These are phyloP conservation scores for Eudasyphora cyanicolor DNA, from an alignment of 2,888 invertebrate species.

Conservation along the genomic window DNA sequence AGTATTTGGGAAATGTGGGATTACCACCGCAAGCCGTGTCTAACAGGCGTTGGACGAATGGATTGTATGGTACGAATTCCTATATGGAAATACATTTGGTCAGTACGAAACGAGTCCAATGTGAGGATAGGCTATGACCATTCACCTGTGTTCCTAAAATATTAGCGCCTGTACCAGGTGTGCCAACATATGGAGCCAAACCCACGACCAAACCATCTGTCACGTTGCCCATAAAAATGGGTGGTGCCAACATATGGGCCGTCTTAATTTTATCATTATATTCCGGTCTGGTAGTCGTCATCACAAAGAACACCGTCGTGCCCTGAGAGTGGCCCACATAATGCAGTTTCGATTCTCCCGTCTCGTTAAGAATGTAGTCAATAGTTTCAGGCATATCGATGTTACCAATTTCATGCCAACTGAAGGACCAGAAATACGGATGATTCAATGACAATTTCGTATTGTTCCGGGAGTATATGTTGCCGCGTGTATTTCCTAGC, in stretches of 20 bases:
- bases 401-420: constrained; percentile 93
- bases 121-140: no score
- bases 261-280: constrained; percentile 69
- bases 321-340: constrained; percentile 73
- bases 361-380: constrained; percentile 67
- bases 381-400: constrained; percentile 78
- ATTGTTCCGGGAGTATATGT: constrained; percentile 68
- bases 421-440: constrained; percentile 76
- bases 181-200: constrained; percentile 72
- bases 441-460: constrained; percentile 57
- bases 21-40: constrained; percentile 71
- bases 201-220: constrained; percentile 76
- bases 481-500: constrained; percentile 71
- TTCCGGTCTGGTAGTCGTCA: constrained; percentile 64
- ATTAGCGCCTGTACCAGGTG: no score
- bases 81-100: neutral
- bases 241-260: constrained; percentile 69
- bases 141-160: no score
- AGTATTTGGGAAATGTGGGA: constrained; percentile 68
- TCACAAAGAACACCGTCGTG: constrained; percentile 65
- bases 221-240: constrained; percentile 80
- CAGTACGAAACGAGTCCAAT: no score
- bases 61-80: constrained; percentile 80
- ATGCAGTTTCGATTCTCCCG: constrained; percentile 64
- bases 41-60: constrained; percentile 69